Conservation (phyloP, 2,888 invertebrate genomes). For the Cheilosia scutellata region DNA sequence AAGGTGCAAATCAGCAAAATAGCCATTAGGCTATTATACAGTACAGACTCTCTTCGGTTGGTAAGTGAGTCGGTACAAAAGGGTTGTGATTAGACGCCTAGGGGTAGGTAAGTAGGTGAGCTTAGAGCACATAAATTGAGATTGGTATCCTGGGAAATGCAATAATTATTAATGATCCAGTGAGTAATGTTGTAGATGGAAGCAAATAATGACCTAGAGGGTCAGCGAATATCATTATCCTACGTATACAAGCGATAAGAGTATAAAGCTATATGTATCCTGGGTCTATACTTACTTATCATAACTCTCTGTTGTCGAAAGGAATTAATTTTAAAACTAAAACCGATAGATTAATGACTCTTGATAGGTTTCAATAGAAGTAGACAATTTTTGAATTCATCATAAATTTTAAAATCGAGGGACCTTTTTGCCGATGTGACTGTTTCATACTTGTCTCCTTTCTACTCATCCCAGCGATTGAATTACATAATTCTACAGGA, state of each 20-base stretch:
- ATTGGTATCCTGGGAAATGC: conserved; percentile 61
- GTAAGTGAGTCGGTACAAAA: conserved; percentile 35
- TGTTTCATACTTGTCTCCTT: too few species aligned
- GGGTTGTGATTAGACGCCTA: conserved; percentile 61
- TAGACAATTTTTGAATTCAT: too few species aligned
- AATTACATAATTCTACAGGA: too few species aligned
- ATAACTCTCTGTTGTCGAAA: conserved; percentile 13
- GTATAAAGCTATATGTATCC: neutral
- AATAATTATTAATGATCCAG: conserved; percentile 66
- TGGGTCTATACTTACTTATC: neutral
- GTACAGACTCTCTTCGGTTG: conserved; percentile 35
- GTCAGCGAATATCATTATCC: conserved; percentile 31
- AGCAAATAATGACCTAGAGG: conserved; percentile 49
- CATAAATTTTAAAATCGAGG: too few species aligned
- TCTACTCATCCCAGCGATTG: too few species aligned
- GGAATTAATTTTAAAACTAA: conserved; percentile 1
- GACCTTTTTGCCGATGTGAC: too few species aligned
- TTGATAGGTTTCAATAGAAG: too few species aligned
- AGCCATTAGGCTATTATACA: conserved; percentile 51
- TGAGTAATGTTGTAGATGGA: conserved; percentile 23
- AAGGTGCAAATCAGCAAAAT: conserved; percentile 71
- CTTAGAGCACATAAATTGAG: conserved; percentile 56
- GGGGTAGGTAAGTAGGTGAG: conserved; percentile 18
- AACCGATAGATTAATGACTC: neutral
- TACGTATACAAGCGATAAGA: conserved; percentile 11